Evolutionary conservation across 2,888 invertebrate genomes (phyloP).

Genomic region (Gari tellinella): DNA sequence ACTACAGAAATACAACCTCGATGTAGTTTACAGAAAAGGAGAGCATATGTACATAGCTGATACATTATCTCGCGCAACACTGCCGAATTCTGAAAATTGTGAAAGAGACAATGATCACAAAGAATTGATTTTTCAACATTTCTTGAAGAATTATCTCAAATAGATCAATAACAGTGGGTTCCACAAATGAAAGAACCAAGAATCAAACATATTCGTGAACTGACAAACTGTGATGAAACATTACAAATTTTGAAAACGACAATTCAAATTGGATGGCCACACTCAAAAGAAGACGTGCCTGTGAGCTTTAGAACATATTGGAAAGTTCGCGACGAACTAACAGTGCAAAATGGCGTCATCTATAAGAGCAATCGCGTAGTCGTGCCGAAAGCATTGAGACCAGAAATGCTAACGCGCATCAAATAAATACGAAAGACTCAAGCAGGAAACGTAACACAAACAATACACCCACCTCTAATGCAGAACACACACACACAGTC

Average conservation of each 20-base stretch:
- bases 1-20: slow-evolving; percentile 43
- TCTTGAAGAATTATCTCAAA: not conserved
- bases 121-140: not conserved
- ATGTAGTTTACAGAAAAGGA: slow-evolving; percentile 40
- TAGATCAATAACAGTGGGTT: not conserved
- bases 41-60: slow-evolving; percentile 51
- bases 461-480: no score
- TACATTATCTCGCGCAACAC: slow-evolving; percentile 55
- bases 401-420: slow-evolving; percentile 8
- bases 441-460: no score
- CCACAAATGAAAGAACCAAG: slow-evolving; percentile 1
- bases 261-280: slow-evolving; percentile 4
- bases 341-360: slow-evolving; percentile 17
- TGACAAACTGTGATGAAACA: slow-evolving; percentile 10
- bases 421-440: no score
- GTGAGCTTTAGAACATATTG: slow-evolving; percentile 12
- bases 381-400: slow-evolving; percentile 4
- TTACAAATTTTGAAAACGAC: slow-evolving; percentile 5
- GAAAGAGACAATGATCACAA: not conserved
- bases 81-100: slow-evolving; percentile 1
- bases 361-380: slow-evolving; percentile 2
- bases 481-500: no score
- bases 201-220: slow-evolving; percentile 1
- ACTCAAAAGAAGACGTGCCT: slow-evolving; percentile 2
- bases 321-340: slow-evolving; percentile 12